Evolutionary conservation across 2,797 vertebrate species (phyloP).

Genomic region (Melanotaenia trifasciata): DNA sequence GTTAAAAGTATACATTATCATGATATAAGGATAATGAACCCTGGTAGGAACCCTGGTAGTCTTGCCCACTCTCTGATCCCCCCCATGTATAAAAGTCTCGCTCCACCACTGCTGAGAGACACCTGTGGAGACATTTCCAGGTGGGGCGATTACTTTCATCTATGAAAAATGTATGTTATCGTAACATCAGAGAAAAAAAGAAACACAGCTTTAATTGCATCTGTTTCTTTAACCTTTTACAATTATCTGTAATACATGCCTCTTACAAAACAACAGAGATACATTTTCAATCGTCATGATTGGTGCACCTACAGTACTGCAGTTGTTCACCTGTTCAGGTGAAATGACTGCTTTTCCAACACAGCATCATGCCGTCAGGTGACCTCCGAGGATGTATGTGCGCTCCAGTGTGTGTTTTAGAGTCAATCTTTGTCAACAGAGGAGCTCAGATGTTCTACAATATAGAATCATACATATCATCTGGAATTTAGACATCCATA

Average conservation of each 20-base stretch:
- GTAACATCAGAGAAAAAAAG: conserved; percentile 38
- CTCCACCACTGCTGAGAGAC: too few relatives aligned
- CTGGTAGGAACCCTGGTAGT: too few relatives aligned
- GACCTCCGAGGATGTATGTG: conserved; percentile 17
- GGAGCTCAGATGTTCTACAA: conserved; percentile 52
- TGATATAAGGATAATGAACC: too few relatives aligned
- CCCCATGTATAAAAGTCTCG: too few relatives aligned
- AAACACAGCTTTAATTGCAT: conserved; percentile 67
- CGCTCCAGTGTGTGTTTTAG: conserved; percentile 48
- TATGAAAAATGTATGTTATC: conserved; percentile 13
- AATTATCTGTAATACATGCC: conserved; percentile 60
- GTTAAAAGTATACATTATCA: too few relatives aligned
- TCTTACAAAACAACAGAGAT: conserved; percentile 61
- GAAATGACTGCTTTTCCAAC: too few relatives aligned
- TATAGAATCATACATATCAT: conserved; percentile 65
- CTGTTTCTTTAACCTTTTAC: conserved; percentile 50
- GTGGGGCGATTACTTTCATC: neutral
- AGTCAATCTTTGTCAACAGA: conserved; percentile 44
- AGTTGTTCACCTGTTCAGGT: conserved; percentile 25
- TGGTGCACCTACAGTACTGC: conserved; percentile 23
- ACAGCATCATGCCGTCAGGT: conserved; percentile 1
- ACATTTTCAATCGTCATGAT: conserved; percentile 30
- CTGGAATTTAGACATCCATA: conserved; percentile 79
- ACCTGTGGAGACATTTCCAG: neutral
- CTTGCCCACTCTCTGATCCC: too few relatives aligned